Evolutionary conservation across 2,797 vertebrate genomes (phyloP).

Genomic region (Oreochromis grahami): DNA sequence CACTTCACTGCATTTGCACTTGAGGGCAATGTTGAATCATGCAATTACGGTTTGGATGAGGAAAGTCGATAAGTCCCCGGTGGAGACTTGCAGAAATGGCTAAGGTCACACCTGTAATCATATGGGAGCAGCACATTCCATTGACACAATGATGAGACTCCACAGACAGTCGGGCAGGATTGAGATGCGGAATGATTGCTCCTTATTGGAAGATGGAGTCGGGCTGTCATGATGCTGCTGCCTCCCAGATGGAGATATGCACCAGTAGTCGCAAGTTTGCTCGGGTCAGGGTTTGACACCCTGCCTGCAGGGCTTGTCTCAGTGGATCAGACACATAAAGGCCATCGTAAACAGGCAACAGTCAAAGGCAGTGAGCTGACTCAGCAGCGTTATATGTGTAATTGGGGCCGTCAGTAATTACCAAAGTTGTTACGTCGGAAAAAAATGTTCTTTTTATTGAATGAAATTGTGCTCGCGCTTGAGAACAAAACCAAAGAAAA

Average conservation of each 20-base stretch:
- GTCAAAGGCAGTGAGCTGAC: background rate
- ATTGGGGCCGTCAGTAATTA: background rate
- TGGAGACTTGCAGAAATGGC: slow-evolving; percentile 30
- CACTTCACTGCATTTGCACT: slow-evolving; percentile 45
- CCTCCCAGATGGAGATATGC: slow-evolving; percentile 49
- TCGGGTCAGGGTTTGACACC: slow-evolving; percentile 13
- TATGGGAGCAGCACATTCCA: slow-evolving; percentile 64
- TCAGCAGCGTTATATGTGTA: background rate
- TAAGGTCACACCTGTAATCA: slow-evolving; percentile 73
- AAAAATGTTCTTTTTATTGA: background rate
- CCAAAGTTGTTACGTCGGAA: background rate
- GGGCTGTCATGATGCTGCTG: slow-evolving; percentile 45
- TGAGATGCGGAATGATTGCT: slow-evolving; percentile 56
- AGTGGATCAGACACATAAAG: slow-evolving; percentile 2
- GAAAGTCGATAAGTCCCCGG: slow-evolving; percentile 58
- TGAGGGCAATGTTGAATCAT: slow-evolving; percentile 67
- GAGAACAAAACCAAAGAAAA: background rate
- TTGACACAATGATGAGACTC: slow-evolving; percentile 67
- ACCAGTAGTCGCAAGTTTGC: slow-evolving; percentile 27
- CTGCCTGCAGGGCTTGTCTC: background rate
- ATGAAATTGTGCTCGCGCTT: background rate
- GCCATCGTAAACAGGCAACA: background rate
- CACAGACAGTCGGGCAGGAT: slow-evolving; percentile 33
- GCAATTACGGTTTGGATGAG: slow-evolving; percentile 63
- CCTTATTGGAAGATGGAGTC: slow-evolving; percentile 63